A percentile compares a stretch with the other conserved stretches of the same genome.
Evolutionary conservation across 2,113 vertebrate genomes (phyloP).

Genomic region (Pica pica): DNA sequence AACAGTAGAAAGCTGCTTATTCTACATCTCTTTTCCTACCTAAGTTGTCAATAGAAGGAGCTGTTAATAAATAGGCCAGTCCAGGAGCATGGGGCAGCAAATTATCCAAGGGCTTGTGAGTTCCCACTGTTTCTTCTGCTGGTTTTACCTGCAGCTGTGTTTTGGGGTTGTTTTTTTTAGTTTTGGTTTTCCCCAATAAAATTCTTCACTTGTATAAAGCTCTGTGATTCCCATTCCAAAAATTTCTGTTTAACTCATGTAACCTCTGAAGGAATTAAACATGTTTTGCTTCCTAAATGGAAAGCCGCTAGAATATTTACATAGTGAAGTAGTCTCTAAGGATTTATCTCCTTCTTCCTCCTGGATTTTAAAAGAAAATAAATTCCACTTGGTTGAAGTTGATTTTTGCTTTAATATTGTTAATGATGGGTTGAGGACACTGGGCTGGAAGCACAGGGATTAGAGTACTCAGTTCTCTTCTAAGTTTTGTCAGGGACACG

Average conservation of each 20-base stretch:
- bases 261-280: background rate
- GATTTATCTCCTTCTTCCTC: conserved; percentile 29
- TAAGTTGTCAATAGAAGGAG: background rate
- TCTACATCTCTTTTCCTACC: background rate
- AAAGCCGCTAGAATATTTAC: conserved; percentile 10
- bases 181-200: background rate
- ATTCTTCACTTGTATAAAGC: background rate
- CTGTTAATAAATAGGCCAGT: background rate
- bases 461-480: background rate
- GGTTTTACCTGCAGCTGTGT: background rate
- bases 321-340: background rate
- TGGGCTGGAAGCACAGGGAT: background rate
- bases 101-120: background rate
- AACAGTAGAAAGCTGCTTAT: background rate
- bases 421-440: conserved; percentile 6
- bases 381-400: conserved; percentile 15
- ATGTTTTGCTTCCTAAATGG: background rate
- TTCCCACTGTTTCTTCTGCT: background rate
- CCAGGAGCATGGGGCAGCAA: background rate
- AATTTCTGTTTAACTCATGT: conserved; percentile 12
- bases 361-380: conserved; percentile 37
- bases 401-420: conserved; percentile 27
- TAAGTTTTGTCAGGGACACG: background rate
- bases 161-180: background rate
- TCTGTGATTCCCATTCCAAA: background rate